Base-by-base conservation (phyloP, 2,797 vertebrate species). In the Chrysocyon brachyurus region DNA sequence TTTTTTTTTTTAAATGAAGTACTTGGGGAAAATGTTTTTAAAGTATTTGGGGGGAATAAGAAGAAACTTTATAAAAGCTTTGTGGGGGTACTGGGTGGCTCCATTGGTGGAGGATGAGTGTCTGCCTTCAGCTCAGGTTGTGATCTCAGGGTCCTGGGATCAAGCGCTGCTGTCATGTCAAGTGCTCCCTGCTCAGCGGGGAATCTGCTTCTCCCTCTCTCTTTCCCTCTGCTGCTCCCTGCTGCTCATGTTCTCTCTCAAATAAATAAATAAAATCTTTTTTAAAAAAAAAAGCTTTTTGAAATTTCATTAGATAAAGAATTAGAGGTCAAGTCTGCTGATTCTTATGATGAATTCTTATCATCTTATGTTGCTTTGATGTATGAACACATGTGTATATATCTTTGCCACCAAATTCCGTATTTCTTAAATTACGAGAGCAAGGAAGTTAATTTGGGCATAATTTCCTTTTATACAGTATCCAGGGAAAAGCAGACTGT, bases 371-470 rank as follows among this genome's bases (percentile, higher is more conserved):
- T 73, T 64, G 52, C 84, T 95, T 86, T 56, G 77, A 28, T 33
- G 28, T 72, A 91, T 49, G 26, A 81, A 90, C 46, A 68, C 9
- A 88, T 46, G 17, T 33, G 36, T 6, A 15, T 36, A 56, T 36
- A 78, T 61, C 28, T 87, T 82, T 87, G 63, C 31, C 85, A 28
- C 15, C n/a, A 84, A 92, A 87, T 92, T 92, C 40, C 10, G 3
- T 75, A 59, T 54, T 91, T 95, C 40, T 87, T 73, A 22, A 94
- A 87, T 68, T 79, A 94, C 95, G 63, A 94, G 36, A 87, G 33
- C 16, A 83, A 72, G 15, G 52, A 93, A 82, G 16, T 87, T 91
- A 82, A 73, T 59, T 90, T 93, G 64, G 52, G 19, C 22, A 68
- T 81, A 78, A 94, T 86, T 96, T 88, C 92, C 49, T 93, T 91